Evolutionary conservation across 2,797 vertebrate species (phyloP).

Genomic region (Chromis chromis): DNA sequence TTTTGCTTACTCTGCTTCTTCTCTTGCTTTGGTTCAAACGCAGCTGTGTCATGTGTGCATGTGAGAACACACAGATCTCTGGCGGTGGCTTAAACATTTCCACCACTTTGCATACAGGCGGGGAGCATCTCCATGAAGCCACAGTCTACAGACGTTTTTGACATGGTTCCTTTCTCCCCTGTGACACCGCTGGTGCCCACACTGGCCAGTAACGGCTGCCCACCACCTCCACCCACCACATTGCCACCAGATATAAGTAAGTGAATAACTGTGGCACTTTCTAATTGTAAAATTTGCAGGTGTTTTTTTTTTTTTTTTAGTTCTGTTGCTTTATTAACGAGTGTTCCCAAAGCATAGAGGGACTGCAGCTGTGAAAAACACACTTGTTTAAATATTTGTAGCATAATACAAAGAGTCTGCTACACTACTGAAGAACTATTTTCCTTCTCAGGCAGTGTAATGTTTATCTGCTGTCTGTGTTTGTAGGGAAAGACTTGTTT

Average conservation of each 20-base stretch:
- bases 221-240: conserved; percentile 89
- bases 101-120: conserved; percentile 80
- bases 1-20: not conserved
- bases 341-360: no score
- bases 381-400: not conserved
- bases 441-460: no score
- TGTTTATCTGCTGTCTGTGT: conserved; percentile 24
- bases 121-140: conserved; percentile 88
- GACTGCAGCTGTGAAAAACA: not conserved
- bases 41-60: not conserved
- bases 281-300: not conserved
- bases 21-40: conserved; percentile 1
- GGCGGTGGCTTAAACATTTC: not conserved
- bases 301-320: not conserved
- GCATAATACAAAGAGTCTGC: not conserved
- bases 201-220: conserved; percentile 91
- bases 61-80: not conserved
- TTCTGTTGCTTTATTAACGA: not conserved
- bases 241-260: conserved; percentile 91
- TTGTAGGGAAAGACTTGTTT: conserved; percentile 94
- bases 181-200: conserved; percentile 88
- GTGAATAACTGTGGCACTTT: not conserved
- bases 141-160: conserved; percentile 93
- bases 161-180: conserved; percentile 98
- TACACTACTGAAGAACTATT: not conserved